Base-by-base conservation (phyloP, 1,140 invertebrate species). In the Papilio glaucus region DNA sequence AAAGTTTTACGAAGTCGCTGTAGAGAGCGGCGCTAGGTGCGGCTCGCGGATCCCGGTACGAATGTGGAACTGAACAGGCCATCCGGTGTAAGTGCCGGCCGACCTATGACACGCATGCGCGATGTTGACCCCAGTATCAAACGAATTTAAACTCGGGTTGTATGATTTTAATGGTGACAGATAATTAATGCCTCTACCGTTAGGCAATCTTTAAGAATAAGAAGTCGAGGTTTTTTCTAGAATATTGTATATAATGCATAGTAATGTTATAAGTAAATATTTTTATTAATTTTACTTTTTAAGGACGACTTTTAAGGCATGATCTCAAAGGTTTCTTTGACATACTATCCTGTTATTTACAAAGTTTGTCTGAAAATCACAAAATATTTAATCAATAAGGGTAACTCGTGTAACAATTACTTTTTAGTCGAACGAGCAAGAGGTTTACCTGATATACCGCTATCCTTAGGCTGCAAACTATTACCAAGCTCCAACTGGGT, bases 71-170 rank as follows among this genome's bases (percentile, higher is more conserved):
- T 88, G 86, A 81, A 75, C 76, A 73, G 77, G 63, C 80, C 77
- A 77, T 80, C 74, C 71, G 74, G 70, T 75, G 72, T 73, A 78
- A 76, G 77, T 77, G 75, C 72, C 78, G 76, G 75, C 57, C 75
- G 75, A 82, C 81, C 83, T 83, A 72, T 85, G 79, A 85, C 82
- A 87, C 87, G 87, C 87, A 87, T 88, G 86, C 85, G 87, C 63
- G 72, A 72, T 65, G 68, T 41, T 81, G 79, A 83, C 81, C 80
- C 74, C 72, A 71, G 63, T 76, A 75, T 69, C 73, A 68, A 73
- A 75, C 76, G 24, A 71, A 74, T 79, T 77, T 79, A 75, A 76
- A 77, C 41, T 75, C 61, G 45, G 53, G 53, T 69, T 60, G 77
- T 68, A 79, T 72, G 71, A 76, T 72, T 74, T 74, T 75, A 78